Base-by-base conservation (phyloP, 2,113 vertebrate species). In the Phycodurus eques region DNA sequence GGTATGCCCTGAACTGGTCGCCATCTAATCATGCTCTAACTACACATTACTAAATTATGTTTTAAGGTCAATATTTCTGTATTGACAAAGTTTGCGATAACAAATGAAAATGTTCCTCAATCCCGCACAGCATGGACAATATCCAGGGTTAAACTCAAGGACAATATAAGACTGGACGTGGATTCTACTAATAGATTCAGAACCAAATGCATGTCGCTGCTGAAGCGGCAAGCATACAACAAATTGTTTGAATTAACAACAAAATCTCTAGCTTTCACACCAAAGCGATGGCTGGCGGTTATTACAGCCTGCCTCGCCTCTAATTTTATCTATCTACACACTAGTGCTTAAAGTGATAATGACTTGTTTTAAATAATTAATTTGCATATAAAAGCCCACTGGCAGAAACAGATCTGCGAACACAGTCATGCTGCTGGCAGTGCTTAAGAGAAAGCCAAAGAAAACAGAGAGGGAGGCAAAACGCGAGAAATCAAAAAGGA, bases 311-410 rank as follows among this genome's bases (percentile, higher is more conserved):
- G 14, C 62, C 73, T 69, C 77, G 78, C 65, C 31, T 77, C 82
- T 70, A 12, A 53, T 64, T 67, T 63, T 62, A 77, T 81, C 83
- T 62, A 87, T 88, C 83, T 80, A 69, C 43, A 77, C 61, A 85
- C 82, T 81, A 83, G 68, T 76, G 80, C 83, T 91, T 84, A 89
- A 88, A 89, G 85, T 84, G 83, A 90, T 90, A 89, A 91, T 71
- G 79, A 89, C 83, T 86, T 90, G 85, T 86, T 91, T 87, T 91
- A 89, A 88, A 91, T 88, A 85, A 91, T 86, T 86, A 63, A 92
- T 90, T 86, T 90, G 84, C 87, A 88, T 91, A 89, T 86, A 86
- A 91, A 92, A 90, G 87, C 76, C 1, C 73, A 71, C 83, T 67
- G 79, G 79, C 80, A 80, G 72, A 87, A 85, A 87, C 82, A 82